Evolutionary conservation across 2,888 invertebrate species (phyloP), one percentile per base, ranked within the genome.

Genomic region (Trachelus stipa): DNA sequence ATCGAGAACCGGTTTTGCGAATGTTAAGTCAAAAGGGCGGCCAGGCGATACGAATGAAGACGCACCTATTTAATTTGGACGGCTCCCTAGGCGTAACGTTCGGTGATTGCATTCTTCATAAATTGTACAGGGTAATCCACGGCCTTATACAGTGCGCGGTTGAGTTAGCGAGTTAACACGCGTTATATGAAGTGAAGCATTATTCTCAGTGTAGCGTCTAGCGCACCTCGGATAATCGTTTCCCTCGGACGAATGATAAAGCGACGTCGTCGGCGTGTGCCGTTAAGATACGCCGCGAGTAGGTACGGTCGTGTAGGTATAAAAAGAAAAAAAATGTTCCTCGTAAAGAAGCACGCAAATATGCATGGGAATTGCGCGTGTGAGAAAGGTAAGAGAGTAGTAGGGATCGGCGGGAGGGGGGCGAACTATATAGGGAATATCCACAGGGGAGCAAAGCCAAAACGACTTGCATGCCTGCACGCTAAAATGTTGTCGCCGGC

Each of bases 321-420:
- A 82, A 80, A 81, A 78, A 77, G 80, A 84, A 80, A 87, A 88
- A 84, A 84, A 87, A 87, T 85, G 87, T 85, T 78, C 80, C 84
- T 86, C 88, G 84, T 89, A 89, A 89, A 89, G 87, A 87, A 86
- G 81, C 82, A 78, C 82, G 84, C 85, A 86, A 87, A 89, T 88
- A 87, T 88, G 88, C 88, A 88, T 87, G 85, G 86, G 86, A 89
- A 89, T 88, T 87, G 86, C 87, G 81, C 76, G 81, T 80, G 77
- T 81, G 81, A 80, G 80, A 75, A 79, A 69, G 69, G 74, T 68
- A 34, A 56, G 73, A 37, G 75, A 78, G 76, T 56, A 73, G 40
- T 73, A 76, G 73, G 74, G 35, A 76, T 15, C 77, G 78, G 56
- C 75, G 68, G 71, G 71, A 12, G 79, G 77, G 3, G 33, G 34